phyloP scores from a whole-genome alignment of 2,888 invertebrate genomes.

The Conchocele bisecta region DNA sequence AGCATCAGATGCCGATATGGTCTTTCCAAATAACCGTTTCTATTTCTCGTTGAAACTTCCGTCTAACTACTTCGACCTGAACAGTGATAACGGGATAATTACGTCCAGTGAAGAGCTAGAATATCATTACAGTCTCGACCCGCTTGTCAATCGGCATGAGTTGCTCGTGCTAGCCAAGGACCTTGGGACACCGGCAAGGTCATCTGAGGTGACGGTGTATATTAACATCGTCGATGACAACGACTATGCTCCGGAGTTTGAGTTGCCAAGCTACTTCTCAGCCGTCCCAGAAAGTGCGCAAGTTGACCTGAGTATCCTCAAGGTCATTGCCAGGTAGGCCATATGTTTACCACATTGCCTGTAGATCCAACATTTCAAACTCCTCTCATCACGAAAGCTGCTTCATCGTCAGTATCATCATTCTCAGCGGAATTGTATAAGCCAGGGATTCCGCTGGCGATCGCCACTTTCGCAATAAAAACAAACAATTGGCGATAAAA shows the following conservation, averaged over 20 bases:
- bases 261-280: constrained; percentile 83
- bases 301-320: constrained; percentile 89
- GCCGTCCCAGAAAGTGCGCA: constrained; percentile 87
- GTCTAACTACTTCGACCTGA: constrained; percentile 91
- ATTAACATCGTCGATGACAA: constrained; percentile 96
- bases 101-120: constrained; percentile 89
- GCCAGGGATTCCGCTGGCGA: too few species aligned
- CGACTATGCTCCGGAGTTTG: constrained; percentile 94
- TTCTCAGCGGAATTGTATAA: too few species aligned
- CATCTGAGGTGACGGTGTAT: constrained; percentile 92
- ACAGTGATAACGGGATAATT: constrained; percentile 94
- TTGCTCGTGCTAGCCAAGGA: constrained; percentile 92
- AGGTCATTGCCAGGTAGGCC: constrained; percentile 83
- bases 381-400: too few species aligned
- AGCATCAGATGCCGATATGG: constrained; percentile 75
- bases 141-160: constrained; percentile 69
- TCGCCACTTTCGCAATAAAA: too few species aligned
- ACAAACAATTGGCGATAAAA: too few species aligned
- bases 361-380: too few species aligned
- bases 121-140: constrained; percentile 60
- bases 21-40: constrained; percentile 71
- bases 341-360: too few species aligned
- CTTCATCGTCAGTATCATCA: too few species aligned
- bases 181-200: constrained; percentile 97
- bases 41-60: constrained; percentile 77